Base-by-base conservation (phyloP, 2,797 vertebrate genomes). In the Acanthiza pusilla region DNA sequence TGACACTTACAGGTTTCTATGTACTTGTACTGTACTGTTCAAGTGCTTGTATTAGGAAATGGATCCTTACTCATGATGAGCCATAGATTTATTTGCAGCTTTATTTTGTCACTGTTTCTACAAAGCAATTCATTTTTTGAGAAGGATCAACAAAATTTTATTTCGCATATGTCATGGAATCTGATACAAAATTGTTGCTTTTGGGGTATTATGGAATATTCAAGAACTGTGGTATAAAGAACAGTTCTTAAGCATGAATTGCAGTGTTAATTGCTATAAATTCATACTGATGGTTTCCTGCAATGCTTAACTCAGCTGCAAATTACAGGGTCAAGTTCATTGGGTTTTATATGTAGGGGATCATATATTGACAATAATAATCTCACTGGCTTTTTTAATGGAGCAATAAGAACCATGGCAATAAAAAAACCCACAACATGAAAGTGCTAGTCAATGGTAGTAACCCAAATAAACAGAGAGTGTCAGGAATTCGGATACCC, bases 381-480 rank as follows among this genome's bases (percentile, higher is more conserved):
- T 78, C 30, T 82, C 54, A 11, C 10, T 66, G 45, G 23, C 36
- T 85, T 72, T 92, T 88, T 71, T 0, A 91, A 71, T 76, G 63
- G 71, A 62, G 62, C 45, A 62, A 1, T 36, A 80, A 75, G 66
- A 91, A 14, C 32, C 36, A 57, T 63, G 22, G 16, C 55, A 81
- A 51, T 77, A n/a, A 65, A 60, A 57, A 51, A 17, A 20, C 40
- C 38, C 38, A 42, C 34, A 10, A 23, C 55, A 42, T 3, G 19
- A 40, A 71, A 62, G 34, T 74, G 38, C n/a, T 91, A 67, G n/a
- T 76, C 85, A 86, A 4, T 70, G 43, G 13, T 53, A 32, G 60
- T 43, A 93, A 88, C 38, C 19, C 76, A 95, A 88, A 92, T 78
- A 96, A 93, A 89, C 73, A 84, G 43, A 17, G 34, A 1, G 21